Base-by-base conservation (phyloP, 2,797 vertebrate genomes). In the Spea hammondii region DNA sequence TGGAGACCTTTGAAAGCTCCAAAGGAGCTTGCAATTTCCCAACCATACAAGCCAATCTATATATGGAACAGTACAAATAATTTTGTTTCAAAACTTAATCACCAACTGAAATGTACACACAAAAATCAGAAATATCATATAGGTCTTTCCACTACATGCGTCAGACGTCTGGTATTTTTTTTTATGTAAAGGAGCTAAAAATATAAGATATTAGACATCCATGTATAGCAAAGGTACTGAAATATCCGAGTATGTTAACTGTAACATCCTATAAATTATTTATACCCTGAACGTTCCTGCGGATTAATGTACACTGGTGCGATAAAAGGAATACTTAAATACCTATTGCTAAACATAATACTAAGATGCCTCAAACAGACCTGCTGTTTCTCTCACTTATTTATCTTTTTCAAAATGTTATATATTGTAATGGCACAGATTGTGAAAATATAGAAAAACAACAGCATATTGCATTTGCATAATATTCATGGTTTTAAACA, bases 241-340 rank as follows among this genome's bases (percentile, higher is more conserved):
- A 74, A 70, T 62, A 69, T 74, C 48, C 57, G 17, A 66, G 53
- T 68, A 66, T 57, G 74, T 74, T 74, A 79, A 74, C 71, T 69
- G 71, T 62, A 79, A n/a, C 70, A 79, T 68, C 64, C 67, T 60
- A 74, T 79, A 49, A 62, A 68, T 79, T 73, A 79, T 74, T 73
- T 68, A 74, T 73, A 49, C 71, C 77, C 70, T 57, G 68, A 49
- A 10, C 60, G 70, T 79, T 68, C 62, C 70, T 60, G 17, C 60
- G n/a, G 17, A 73, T 73, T 59, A 79, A 74, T 79, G 77, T 74
- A 68, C 46, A 68, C 78, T 60, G 65, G 73, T 72, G 70, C 14
- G 10, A 51, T 67, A 68, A 68, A 69, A 77, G 14, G 53, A 70
- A 74, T 74, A 78, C 54, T 66, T 72, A 78, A 72, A 78, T 65